These are phyloP conservation scores for Ceratoteleas bidentatus DNA, from an alignment of 1,140 invertebrate genomes.

Conservation along the genomic window DNA sequence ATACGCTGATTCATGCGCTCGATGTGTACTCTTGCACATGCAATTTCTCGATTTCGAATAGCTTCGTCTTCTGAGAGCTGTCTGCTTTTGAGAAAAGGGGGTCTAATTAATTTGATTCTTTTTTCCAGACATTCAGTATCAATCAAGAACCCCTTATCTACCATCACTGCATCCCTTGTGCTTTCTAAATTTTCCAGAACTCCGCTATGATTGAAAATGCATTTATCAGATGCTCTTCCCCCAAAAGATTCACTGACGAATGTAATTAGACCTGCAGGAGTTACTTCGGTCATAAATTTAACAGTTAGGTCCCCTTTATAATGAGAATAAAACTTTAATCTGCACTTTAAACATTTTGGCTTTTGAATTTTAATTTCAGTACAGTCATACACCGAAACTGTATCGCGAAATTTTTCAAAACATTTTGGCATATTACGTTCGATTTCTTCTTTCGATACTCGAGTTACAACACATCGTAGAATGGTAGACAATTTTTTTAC, in stretches of 20 bases:
- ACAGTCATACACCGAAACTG: constrained; percentile 65
- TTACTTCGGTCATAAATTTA: constrained; percentile 70
- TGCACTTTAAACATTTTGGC: constrained; percentile 52
- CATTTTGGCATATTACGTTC: constrained; percentile 47
- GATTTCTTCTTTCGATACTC: constrained; percentile 51
- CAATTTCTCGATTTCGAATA: constrained; percentile 27
- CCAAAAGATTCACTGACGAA: constrained; percentile 38
- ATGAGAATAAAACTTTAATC: constrained; percentile 64
- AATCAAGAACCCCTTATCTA: constrained; percentile 32
- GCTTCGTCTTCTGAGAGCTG: constrained; percentile 27
- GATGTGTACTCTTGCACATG: too few species aligned
- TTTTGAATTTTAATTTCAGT: constrained; percentile 62
- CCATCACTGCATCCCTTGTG: constrained; percentile 4
- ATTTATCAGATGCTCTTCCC: constrained; percentile 60
- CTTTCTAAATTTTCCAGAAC: constrained; percentile 51
- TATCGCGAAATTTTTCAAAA: constrained; percentile 52
- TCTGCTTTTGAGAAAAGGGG: constrained; percentile 28
- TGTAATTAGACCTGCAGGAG: constrained; percentile 62
- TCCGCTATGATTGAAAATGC: constrained; percentile 65
- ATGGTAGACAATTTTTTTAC: constrained; percentile 37
- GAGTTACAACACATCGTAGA: constrained; percentile 22
- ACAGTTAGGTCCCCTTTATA: constrained; percentile 70
- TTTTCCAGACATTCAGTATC: constrained; percentile 6
- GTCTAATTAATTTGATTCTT: constrained; percentile 34
- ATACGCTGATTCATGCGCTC: too few species aligned